Evolutionary conservation across 1,140 invertebrate species (phyloP).

Genomic region (Pteromalus puparum): DNA sequence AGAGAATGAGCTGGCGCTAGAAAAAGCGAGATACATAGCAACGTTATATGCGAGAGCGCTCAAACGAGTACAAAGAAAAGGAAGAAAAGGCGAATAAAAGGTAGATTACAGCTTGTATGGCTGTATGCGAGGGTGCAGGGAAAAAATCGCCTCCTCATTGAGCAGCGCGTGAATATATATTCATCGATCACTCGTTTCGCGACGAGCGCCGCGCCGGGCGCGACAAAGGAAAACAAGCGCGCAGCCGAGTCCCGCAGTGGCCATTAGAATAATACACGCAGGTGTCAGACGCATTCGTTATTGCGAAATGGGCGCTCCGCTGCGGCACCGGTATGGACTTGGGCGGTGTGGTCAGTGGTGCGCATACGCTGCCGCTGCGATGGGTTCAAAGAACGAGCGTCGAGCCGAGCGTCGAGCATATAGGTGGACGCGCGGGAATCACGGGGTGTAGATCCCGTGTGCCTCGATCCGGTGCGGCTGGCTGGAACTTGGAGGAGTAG

Average conservation of each 20-base stretch:
- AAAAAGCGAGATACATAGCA: no score
- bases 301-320: no score
- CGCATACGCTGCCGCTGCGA: not conserved
- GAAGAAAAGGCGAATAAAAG: not conserved
- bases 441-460: constrained; percentile 27
- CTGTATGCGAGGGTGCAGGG: no score
- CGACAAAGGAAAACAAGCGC: not conserved
- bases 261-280: not conserved
- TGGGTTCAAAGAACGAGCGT: constrained; percentile 49
- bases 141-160: not conserved
- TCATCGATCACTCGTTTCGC: not conserved
- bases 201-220: not conserved
- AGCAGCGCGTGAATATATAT: not conserved
- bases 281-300: no score
- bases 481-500: no score
- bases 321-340: no score
- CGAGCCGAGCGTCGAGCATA: no score
- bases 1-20: not conserved
- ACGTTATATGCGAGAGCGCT: no score
- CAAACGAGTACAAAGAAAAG: not conserved
- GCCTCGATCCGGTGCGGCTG: not conserved
- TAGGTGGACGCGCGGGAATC: not conserved
- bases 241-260: no score
- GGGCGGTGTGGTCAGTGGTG: not conserved
- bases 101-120: not conserved